Base-by-base conservation (phyloP, 2,888 invertebrate genomes). In the Zeuzera pyrina region DNA sequence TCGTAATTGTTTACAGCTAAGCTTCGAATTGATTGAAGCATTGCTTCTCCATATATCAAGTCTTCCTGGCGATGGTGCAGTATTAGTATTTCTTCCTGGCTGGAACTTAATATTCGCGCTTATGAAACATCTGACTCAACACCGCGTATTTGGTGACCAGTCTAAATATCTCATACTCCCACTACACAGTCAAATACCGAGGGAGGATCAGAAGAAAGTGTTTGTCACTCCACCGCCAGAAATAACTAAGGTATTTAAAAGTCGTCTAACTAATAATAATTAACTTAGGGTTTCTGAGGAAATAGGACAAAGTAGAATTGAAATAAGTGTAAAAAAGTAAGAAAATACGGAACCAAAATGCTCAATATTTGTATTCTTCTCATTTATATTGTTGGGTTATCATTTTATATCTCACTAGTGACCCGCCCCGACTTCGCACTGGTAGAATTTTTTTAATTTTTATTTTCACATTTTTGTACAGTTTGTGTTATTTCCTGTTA, bases 71-170 rank as follows among this genome's bases (percentile, higher is more conserved):
- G 89, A 91, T 0, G 98, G 98, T 0, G 95, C 98, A 0, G 90
- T 98, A 1, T 81, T 98, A 1, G 85, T 98, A 2, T 99, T 98
- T 67, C 81, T 98, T 0, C 97, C 98, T 0, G 98, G 98, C 0
- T 98, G 98, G 98, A 97, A 96, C 78, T 81, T 97, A 8, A 99
- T 99, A 52, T 96, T 96, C 71, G 91, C 94, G 0, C 81, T 98
- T 30, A 91, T 95, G 90, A 92, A 92, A 59, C 91, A 91, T 54
- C 81, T 98, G 16, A 45, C 39, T 8, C 90, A 92, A 51, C 91
- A 93, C 60, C 86, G 88, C 1, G 58, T 65, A 12, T 94, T 94
- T 62, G 91, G 93, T 43, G 76, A 86, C 52, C 41, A 47, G 3
- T 61, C 83, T 0, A 74, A 85, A 15, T 98, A 91, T 60, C 71